Evolutionary conservation across 2,888 invertebrate species (phyloP), one percentile per base, ranked within the genome.

Genomic region (Sylvicola fuscatus): DNA sequence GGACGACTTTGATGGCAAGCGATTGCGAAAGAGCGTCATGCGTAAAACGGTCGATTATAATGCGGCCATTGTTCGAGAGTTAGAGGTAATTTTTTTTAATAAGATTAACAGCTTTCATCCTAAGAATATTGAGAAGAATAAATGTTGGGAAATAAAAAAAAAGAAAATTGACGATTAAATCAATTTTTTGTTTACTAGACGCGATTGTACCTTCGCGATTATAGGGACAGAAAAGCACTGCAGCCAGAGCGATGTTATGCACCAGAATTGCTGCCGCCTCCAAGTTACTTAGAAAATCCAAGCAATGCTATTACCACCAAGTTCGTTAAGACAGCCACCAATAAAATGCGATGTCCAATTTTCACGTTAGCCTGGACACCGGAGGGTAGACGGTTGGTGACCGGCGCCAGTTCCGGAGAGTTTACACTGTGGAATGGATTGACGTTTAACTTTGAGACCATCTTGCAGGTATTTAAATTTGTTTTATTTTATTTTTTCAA

Each of bases 381-480:
- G 0, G 98, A 99, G 62, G 98, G 98, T 11, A 72, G 98, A 43
- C 72, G 98, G 45, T 65, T 99, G 41, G 87, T 98, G 5, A 99
- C 98, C 2, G 98, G 98, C 8, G 97, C 98, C 14, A 97, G 97
- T 17, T 95, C 95, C 37, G 98, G 98, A 32, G 98, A 99, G 62
- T 98, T 99, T 53, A 99, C 98, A 0, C 64, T 99, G 3, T 99
- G 98, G 98, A 98, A 98, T 66, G 98, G 98, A 21, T 70, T 98
- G 17, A 98, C 97, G n/a, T 99, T 98, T 61, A 99, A 98, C 64
- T 99, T 99, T 64, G 98, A 99, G 66, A 99, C 98, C n/a, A 99
- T 99, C 57, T 66, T 98, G 34, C 98, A 98, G 73, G 87, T 86
- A n/a, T n/a, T n/a, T 27, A 11, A 27, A 27, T 27, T 29, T 29